phyloP scores from a whole-genome alignment of 2,888 invertebrate species.

The Nomada fucata region DNA sequence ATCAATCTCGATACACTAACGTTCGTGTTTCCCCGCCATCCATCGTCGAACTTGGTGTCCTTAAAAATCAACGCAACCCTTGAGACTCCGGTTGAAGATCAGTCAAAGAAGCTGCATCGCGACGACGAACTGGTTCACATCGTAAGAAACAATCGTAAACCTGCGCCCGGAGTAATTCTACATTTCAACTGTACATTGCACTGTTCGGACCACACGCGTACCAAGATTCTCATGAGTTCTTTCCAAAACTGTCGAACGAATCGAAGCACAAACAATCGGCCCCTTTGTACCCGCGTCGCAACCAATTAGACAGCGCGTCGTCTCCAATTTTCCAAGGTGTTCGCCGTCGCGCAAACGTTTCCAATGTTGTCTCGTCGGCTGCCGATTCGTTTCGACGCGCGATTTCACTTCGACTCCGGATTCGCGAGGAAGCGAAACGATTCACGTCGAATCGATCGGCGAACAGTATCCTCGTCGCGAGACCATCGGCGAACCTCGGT shows the following conservation, averaged over 20 bases:
- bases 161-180: neutral
- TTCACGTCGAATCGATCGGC: too few relatives aligned
- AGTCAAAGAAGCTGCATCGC: neutral
- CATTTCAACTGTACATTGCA: neutral
- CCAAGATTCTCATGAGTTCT: neutral
- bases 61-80: neutral
- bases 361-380: too few relatives aligned
- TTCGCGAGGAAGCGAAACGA: too few relatives aligned
- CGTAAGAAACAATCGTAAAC: neutral
- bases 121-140: slow-evolving; percentile 17
- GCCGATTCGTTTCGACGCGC: too few relatives aligned
- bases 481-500: too few relatives aligned
- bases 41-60: slow-evolving; percentile 12
- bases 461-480: too few relatives aligned
- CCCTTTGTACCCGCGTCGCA: neutral
- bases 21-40: slow-evolving; percentile 28
- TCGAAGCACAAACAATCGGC: neutral
- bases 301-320: neutral
- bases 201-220: neutral
- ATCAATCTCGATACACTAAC: slow-evolving; percentile 51
- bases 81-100: neutral
- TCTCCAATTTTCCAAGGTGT: neutral
- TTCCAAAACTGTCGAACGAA: neutral
- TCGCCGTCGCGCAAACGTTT: neutral
- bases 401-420: too few relatives aligned